phyloP scores from a whole-genome alignment of 2,797 vertebrate genomes.

The Enoplosus armatus region DNA sequence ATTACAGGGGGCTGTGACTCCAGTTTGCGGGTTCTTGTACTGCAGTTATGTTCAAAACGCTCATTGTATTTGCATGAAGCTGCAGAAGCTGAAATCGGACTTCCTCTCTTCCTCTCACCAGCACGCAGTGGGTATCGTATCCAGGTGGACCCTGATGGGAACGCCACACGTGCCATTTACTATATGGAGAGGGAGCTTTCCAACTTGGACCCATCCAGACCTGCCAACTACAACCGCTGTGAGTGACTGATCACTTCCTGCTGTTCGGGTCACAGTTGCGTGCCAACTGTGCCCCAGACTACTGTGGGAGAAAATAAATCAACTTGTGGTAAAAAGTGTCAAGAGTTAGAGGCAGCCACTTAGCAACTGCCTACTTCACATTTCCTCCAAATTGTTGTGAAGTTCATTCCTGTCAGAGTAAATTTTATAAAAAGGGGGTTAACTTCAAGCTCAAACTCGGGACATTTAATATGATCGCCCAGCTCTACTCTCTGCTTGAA shows the following conservation, averaged over 20 bases:
- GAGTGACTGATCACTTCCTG: constrained; percentile 66
- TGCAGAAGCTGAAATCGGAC: neutral
- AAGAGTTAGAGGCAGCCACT: neutral
- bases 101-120: constrained; percentile 34
- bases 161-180: constrained; percentile 92
- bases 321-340: neutral
- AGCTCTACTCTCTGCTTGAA: too few species aligned
- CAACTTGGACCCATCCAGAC: constrained; percentile 90
- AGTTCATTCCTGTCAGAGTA: neutral
- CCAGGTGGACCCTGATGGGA: constrained; percentile 92
- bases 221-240: constrained; percentile 87
- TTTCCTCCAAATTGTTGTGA: neutral
- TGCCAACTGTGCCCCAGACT: neutral
- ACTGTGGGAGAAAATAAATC: constrained; percentile 1
- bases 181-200: constrained; percentile 94
- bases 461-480: neutral
- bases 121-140: constrained; percentile 93
- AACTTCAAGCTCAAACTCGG: neutral
- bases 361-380: neutral
- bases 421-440: neutral
- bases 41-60: neutral
- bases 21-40: neutral
- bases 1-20: neutral
- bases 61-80: neutral
- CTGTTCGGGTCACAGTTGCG: neutral